phyloP scores from a whole-genome alignment of 2,113 vertebrate genomes.

The Clupea harengus region DNA sequence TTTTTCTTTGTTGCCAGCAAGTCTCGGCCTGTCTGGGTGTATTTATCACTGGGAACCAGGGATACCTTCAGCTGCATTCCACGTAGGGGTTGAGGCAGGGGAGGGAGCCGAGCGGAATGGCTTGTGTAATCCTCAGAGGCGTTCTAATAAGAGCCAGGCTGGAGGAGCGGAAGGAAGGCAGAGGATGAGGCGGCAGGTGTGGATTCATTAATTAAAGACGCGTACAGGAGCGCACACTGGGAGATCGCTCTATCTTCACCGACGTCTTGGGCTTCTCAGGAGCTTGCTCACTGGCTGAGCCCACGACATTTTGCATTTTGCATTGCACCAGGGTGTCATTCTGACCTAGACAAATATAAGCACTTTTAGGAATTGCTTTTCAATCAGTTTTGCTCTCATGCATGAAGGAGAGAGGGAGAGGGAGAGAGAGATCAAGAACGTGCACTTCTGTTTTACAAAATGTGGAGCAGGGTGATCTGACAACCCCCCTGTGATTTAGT shows the following conservation, averaged over 20 bases:
- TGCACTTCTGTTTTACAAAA: not conserved
- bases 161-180: not conserved
- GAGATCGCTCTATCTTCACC: not conserved
- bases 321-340: not conserved
- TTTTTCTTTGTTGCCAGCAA: not conserved
- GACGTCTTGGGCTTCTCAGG: not conserved
- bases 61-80: not conserved
- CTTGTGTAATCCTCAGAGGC: conserved; percentile 5
- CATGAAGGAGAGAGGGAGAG: not conserved
- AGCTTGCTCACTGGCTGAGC: not conserved
- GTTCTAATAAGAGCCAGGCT: not conserved
- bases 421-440: not conserved
- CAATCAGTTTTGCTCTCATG: conserved; percentile 3
- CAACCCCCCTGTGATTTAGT: not conserved
- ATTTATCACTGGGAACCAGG: not conserved
- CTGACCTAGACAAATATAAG: not conserved
- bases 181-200: not conserved
- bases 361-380: not conserved
- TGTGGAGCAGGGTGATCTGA: not conserved
- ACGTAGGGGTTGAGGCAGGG: not conserved
- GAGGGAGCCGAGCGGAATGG: not conserved
- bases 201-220: not conserved
- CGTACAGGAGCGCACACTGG: no score
- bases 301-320: not conserved
- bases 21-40: not conserved